Evolutionary conservation across 2,888 invertebrate species (phyloP), one percentile per base, ranked within the genome.

Genomic region (Elaeidobius kamerunicus): DNA sequence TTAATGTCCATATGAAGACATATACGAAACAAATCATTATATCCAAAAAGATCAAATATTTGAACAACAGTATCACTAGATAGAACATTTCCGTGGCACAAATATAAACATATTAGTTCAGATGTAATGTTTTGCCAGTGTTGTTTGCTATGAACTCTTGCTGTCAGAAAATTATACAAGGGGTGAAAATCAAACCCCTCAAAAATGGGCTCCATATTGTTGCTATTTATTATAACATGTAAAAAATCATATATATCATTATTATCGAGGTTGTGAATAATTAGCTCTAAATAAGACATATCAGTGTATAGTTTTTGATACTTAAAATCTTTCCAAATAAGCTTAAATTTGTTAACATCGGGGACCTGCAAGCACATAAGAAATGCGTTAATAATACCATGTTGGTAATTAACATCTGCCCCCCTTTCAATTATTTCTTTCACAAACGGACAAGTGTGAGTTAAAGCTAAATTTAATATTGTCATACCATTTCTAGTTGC

Each of bases 351-450:
- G n/a, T 56, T 15, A 16, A 35, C 27, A 36, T 61, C 55, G 1
- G 61, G 60, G n/a, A 58, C 44, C 12, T 41, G 38, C 15, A 60
- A 34, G 35, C 60, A 63, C 34, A 55, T 47, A 12, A 15, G 7
- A 45, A 56, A 59, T 12, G 56, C 49, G 46, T 62, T 60, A n/a
- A 36, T 27, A 15, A 36, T 23, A 11, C 46, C 30, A 7, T 60
- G 57, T 12, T 60, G 54, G 23, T 60, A 61, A 43, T 65, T 63
- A 16, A 65, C 59, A 47, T 61, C 56, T 9, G 59, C 64, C 19
- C 64, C 64, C 54, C 57, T 57, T n/a, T 61, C 43, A 14, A 66
- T 59, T 35, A 67, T 55, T 45, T 63, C 60, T 19, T 58, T 40
- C 6, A 61, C 61, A 47, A 60, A 58, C 3, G 58, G 61, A 52